A percentile compares a stretch with the other conserved stretches of the same genome.
Evolutionary conservation across 2,888 invertebrate species (phyloP).

Genomic region (Suillia variegata): DNA sequence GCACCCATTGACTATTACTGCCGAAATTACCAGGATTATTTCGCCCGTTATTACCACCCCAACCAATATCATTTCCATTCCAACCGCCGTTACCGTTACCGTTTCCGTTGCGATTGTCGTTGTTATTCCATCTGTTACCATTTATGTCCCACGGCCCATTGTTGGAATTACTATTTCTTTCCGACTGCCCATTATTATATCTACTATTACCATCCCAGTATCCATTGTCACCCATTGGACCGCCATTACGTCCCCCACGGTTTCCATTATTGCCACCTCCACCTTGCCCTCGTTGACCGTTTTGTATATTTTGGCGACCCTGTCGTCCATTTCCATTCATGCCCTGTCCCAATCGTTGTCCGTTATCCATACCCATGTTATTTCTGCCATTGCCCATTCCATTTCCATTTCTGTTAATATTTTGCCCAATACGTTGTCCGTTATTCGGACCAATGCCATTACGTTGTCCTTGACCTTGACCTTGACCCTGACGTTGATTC

Average conservation of each 20-base stretch:
- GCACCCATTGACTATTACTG: no score
- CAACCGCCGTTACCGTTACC: conserved; percentile 8
- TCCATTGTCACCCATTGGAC: conserved; percentile 5
- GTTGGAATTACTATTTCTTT: neutral
- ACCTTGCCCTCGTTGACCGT: neutral
- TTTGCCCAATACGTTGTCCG: conserved; percentile 5
- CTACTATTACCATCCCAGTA: conserved; percentile 1
- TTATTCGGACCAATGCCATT: neutral
- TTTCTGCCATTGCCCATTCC: neutral
- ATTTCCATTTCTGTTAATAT: neutral
- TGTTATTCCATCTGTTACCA: no score
- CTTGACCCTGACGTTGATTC: neutral
- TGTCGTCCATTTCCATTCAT: no score
- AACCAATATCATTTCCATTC: neutral
- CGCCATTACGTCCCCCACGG: conserved; percentile 4
- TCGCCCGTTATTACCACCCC: neutral
- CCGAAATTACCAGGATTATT: no score
- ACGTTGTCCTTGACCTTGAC: neutral
- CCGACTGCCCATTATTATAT: neutral
- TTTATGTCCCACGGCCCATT: no score
- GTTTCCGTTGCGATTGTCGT: neutral
- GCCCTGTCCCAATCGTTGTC: neutral
- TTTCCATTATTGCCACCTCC: neutral
- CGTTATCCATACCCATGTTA: neutral
- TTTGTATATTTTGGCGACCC: neutral